phyloP scores from a whole-genome alignment of 2,888 invertebrate genomes.

The Temnothorax rugatulus region DNA sequence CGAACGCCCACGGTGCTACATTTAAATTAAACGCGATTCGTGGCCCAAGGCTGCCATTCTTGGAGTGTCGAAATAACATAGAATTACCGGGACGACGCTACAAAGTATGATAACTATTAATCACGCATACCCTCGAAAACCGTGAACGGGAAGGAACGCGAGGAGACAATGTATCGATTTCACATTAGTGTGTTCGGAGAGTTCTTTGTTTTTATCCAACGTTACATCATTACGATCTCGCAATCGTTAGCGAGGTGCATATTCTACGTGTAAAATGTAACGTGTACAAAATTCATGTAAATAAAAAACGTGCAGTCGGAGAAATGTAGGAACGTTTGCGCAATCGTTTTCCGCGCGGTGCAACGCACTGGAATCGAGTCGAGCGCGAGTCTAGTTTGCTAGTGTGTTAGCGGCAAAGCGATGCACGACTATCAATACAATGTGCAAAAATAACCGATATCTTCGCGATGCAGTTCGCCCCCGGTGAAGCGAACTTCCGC shows the following conservation, averaged over 20 bases:
- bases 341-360: background rate
- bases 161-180: background rate
- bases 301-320: background rate
- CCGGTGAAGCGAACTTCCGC: conserved; percentile 27
- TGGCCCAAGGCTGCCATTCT: conserved; percentile 39
- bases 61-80: conserved; percentile 52
- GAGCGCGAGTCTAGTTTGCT: background rate
- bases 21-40: conserved; percentile 54
- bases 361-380: background rate
- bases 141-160: background rate
- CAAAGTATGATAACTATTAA: conserved; percentile 50
- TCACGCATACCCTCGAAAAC: conserved; percentile 15
- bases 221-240: background rate
- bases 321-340: background rate
- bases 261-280: background rate
- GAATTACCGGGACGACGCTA: conserved; percentile 34
- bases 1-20: conserved; percentile 56
- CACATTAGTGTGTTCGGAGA: background rate
- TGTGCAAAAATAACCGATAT: conserved; percentile 46
- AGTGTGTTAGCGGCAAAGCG: conserved; percentile 22
- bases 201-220: background rate
- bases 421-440: conserved; percentile 25
- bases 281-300: background rate
- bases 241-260: background rate
- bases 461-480: conserved; percentile 23